These are phyloP conservation scores for Nycticebus coucang DNA, from an alignment of 2,113 vertebrate species.

Conservation along the genomic window DNA sequence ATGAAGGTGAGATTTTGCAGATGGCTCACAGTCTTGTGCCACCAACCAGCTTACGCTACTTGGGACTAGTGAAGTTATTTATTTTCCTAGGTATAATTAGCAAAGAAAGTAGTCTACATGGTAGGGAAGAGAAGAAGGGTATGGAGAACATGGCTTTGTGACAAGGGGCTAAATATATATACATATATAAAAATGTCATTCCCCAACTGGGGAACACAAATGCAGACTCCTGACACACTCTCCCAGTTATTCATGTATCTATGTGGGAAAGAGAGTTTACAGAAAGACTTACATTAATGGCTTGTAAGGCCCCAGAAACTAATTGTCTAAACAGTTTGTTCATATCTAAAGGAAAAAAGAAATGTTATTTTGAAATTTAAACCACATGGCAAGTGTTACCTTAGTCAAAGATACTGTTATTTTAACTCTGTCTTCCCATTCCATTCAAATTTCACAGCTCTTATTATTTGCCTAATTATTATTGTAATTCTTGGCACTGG, in stretches of 20 bases:
- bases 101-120: neutral
- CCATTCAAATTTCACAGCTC: neutral
- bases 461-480: neutral
- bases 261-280: neutral
- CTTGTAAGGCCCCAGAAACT: neutral
- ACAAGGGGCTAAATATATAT: too few relatives aligned
- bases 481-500: neutral
- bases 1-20: neutral
- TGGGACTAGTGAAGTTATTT: neutral
- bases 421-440: neutral
- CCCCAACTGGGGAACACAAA: neutral
- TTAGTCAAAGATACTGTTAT: neutral
- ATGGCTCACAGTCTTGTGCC: too few relatives aligned
- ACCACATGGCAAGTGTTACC: neutral
- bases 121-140: neutral
- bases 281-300: neutral
- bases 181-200: neutral
- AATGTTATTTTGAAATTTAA: slow-evolving; percentile 1
- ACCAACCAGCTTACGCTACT: neutral
- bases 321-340: neutral
- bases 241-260: neutral
- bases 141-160: neutral
- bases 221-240: neutral
- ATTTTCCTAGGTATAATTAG: neutral
- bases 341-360: neutral